These are phyloP conservation scores for Drosophila paranaensis DNA, from an alignment of 2,888 invertebrate species.

Conservation along the genomic window DNA sequence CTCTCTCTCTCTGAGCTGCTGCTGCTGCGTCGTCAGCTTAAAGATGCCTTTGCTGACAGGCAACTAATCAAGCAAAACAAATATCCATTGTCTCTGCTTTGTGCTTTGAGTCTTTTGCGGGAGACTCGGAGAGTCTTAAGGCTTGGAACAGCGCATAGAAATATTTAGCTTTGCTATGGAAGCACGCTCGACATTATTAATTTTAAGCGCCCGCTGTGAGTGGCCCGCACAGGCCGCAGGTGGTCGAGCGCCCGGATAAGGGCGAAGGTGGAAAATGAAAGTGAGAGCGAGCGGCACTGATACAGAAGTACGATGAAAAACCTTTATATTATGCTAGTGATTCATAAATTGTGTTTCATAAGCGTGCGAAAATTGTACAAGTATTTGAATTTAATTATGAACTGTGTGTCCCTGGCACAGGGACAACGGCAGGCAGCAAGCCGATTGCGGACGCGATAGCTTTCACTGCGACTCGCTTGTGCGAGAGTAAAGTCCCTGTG, in stretches of 20 bases:
- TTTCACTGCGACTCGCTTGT: slow-evolving; percentile 34
- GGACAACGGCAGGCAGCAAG: slow-evolving; percentile 57
- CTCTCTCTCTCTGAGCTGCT: too few relatives aligned
- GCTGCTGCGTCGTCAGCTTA: not conserved
- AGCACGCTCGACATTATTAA: slow-evolving; percentile 69
- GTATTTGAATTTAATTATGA: slow-evolving; percentile 79
- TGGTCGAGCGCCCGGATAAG: slow-evolving; percentile 37
- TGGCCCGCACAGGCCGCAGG: slow-evolving; percentile 61
- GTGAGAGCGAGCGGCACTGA: not conserved
- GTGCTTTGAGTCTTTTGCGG: not conserved
- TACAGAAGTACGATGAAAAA: slow-evolving; percentile 3
- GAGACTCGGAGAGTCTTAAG: slow-evolving; percentile 7
- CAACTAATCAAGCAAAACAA: slow-evolving; percentile 56
- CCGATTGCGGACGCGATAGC: slow-evolving; percentile 25
- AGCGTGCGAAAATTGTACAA: slow-evolving; percentile 72
- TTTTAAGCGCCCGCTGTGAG: slow-evolving; percentile 74
- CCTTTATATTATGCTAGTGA: slow-evolving; percentile 52
- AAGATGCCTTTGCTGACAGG: slow-evolving; percentile 29
- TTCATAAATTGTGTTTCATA: slow-evolving; percentile 76
- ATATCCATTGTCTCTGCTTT: slow-evolving; percentile 26
- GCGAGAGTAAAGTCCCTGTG: slow-evolving; percentile 66
- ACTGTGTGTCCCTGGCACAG: slow-evolving; percentile 56
- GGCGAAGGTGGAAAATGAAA: not conserved
- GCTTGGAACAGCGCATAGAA: slow-evolving; percentile 34
- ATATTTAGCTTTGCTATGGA: slow-evolving; percentile 44